Evolutionary conservation across 2,888 invertebrate species (phyloP).

Genomic region (Hirtodrosophila histrioides): DNA sequence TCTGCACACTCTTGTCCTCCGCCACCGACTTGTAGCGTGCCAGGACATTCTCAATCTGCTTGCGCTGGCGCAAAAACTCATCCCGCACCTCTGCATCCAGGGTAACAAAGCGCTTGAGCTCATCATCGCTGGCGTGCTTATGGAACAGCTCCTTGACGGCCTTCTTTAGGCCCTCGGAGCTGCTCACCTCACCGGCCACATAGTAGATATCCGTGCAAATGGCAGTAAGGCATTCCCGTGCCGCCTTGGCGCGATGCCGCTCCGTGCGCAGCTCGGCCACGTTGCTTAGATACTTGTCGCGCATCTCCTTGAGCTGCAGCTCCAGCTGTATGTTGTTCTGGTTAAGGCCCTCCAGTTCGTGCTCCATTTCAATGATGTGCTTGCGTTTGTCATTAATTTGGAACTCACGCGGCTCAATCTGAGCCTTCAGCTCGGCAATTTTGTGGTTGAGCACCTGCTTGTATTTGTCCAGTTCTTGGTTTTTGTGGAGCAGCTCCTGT

Average conservation of each 20-base stretch:
- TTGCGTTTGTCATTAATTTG: constrained; percentile 93
- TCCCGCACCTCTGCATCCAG: constrained; percentile 90
- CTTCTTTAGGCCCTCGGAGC: constrained; percentile 85
- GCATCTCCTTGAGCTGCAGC: constrained; percentile 90
- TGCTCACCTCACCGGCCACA: constrained; percentile 91
- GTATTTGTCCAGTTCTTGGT: constrained; percentile 95
- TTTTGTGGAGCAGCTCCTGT: constrained; percentile 92
- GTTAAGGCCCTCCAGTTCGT: constrained; percentile 91
- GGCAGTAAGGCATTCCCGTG: constrained; percentile 88
- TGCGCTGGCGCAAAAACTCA: constrained; percentile 92
- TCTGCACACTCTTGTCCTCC: constrained; percentile 62
- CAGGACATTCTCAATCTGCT: constrained; percentile 88
- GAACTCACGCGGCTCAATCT: constrained; percentile 93
- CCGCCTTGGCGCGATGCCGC: constrained; percentile 86
- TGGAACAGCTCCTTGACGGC: constrained; percentile 81
- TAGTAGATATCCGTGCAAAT: constrained; percentile 93
- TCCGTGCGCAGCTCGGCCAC: constrained; percentile 90
- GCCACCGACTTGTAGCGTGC: constrained; percentile 66
- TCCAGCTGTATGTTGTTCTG: constrained; percentile 89
- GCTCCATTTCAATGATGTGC: constrained; percentile 93
- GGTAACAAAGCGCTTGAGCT: constrained; percentile 88
- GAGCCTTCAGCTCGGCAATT: constrained; percentile 93
- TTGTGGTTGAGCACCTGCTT: constrained; percentile 96
- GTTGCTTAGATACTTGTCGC: constrained; percentile 90
- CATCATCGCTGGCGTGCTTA: constrained; percentile 89